phyloP scores from a whole-genome alignment of 37 sponge, comb jelly and placozoan species.

The Oopsacas minuta region DNA sequence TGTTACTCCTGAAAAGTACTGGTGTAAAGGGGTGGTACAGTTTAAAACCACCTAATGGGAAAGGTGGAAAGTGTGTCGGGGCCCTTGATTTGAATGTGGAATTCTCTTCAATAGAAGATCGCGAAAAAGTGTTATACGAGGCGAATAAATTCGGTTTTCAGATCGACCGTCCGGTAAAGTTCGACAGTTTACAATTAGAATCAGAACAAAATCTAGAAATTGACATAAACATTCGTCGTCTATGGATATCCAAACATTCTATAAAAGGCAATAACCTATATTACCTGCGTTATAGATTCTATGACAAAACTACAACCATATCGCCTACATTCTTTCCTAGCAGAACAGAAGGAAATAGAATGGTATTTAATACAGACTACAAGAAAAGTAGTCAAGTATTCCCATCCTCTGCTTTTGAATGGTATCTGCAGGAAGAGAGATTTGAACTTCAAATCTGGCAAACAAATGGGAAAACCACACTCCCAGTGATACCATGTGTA shows the following conservation, averaged over 20 bases:
- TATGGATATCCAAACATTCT: background rate
- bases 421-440: slow-evolving; percentile 67
- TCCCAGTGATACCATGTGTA: slow-evolving; percentile 18
- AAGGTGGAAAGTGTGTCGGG: background rate
- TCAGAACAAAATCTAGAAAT: background rate
- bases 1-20: background rate
- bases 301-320: background rate
- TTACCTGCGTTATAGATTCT: slow-evolving; percentile 9
- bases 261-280: background rate
- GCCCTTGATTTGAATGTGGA: background rate
- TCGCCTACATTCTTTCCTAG: background rate
- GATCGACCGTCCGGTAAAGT: background rate
- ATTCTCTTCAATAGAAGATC: slow-evolving; percentile 7
- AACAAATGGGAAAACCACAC: background rate
- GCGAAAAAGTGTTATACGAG: background rate
- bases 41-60: slow-evolving; percentile 3
- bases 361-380: background rate
- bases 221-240: slow-evolving; percentile 5
- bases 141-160: slow-evolving; percentile 14
- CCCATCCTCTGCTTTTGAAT: slow-evolving; percentile 4
- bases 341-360: background rate
- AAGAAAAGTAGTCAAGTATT: slow-evolving; percentile 6
- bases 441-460: slow-evolving; percentile 66
- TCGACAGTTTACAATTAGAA: background rate
- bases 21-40: background rate